phyloP scores from a whole-genome alignment of 2,113 vertebrate species.

The Cromileptes altivelis region DNA sequence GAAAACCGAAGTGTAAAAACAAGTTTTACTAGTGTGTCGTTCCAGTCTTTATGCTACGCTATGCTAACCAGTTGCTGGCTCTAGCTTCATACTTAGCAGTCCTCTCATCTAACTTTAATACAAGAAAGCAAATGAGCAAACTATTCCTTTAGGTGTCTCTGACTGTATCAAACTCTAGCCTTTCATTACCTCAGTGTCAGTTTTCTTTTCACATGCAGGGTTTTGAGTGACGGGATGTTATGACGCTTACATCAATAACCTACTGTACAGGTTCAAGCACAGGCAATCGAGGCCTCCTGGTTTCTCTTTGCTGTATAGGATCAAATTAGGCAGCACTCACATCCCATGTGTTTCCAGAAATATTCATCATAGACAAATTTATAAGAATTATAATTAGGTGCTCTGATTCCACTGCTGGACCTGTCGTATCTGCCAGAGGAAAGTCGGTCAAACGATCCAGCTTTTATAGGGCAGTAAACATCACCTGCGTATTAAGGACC shows the following conservation, averaged over 20 bases:
- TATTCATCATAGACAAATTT: not conserved
- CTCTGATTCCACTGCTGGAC: not conserved
- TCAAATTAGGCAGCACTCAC: slow-evolving; percentile 21
- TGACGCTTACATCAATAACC: not conserved
- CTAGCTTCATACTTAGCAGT: not conserved
- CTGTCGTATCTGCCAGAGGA: slow-evolving; percentile 1
- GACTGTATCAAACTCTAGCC: not conserved
- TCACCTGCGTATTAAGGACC: slow-evolving; percentile 12
- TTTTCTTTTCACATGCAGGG: not conserved
- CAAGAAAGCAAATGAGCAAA: not conserved
- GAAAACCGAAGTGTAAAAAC: too few species aligned
- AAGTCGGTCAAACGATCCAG: not conserved
- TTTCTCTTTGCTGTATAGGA: not conserved
- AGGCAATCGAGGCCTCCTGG: not conserved
- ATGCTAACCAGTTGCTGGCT: not conserved
- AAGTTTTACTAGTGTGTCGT: too few species aligned
- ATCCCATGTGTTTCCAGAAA: not conserved
- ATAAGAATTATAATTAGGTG: not conserved
- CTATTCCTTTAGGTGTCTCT: not conserved
- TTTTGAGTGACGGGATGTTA: not conserved
- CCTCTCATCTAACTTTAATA: not conserved
- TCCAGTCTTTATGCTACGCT: not conserved
- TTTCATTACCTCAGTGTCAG: not conserved
- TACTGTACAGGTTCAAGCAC: not conserved
- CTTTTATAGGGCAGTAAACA: not conserved